Percentiles rank a stretch among this genome's conserved stretches.
These are phyloP conservation scores for Epinephelus coioides DNA, from an alignment of 2,797 vertebrate species.

Conservation along the genomic window DNA sequence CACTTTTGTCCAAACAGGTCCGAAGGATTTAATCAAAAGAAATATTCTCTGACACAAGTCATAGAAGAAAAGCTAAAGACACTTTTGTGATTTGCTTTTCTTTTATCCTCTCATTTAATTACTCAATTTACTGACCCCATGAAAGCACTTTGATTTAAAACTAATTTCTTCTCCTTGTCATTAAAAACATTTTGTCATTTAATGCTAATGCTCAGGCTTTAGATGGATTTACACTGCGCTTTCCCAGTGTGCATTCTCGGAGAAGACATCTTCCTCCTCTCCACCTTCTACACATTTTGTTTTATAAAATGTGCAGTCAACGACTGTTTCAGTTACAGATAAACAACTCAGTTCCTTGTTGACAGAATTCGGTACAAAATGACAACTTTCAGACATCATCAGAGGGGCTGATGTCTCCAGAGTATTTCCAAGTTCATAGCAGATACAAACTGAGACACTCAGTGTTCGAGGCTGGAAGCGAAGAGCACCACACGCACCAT, in stretches of 20 bases:
- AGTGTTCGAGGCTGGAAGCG: constrained; percentile 26
- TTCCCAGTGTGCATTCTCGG: not conserved
- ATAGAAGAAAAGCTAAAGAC: not conserved
- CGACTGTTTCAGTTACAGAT: constrained; percentile 20
- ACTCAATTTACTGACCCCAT: not conserved
- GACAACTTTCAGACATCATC: constrained; percentile 43
- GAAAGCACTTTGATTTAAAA: not conserved
- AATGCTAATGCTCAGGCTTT: constrained; percentile 17
- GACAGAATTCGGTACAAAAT: constrained; percentile 36
- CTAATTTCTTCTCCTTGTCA: not conserved
- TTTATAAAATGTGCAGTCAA: constrained; percentile 4
- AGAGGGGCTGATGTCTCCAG: constrained; percentile 35
- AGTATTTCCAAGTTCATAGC: constrained; percentile 37
- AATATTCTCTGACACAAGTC: not conserved
- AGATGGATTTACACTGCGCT: constrained; percentile 3
- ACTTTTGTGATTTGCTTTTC: not conserved
- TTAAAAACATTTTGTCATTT: not conserved
- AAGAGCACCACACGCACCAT: constrained; percentile 50
- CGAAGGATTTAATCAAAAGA: not conserved
- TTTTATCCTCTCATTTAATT: not conserved
- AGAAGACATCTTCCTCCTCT: not conserved
- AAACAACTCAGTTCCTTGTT: constrained; percentile 35
- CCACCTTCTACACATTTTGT: not conserved
- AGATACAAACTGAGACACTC: constrained; percentile 31
- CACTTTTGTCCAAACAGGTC: not conserved